Evolutionary conservation across 2,113 vertebrate species (phyloP), one percentile per base, ranked within the genome.

Genomic region (Lepisosteus osseus): DNA sequence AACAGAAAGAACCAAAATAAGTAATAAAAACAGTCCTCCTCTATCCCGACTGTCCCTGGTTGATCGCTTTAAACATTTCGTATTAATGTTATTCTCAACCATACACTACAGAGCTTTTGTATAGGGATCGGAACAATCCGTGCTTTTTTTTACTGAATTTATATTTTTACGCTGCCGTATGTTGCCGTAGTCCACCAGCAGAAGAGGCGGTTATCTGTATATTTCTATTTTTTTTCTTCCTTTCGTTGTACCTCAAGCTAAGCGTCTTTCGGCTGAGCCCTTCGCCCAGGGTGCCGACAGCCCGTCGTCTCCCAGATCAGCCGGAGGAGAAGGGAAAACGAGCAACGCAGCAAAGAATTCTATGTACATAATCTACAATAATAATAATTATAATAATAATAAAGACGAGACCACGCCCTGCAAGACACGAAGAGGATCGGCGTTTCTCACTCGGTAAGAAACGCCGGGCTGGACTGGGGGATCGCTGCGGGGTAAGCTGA

Each of bases 61-160:
- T 79, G 70, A 13, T 74, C 42, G 61, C 80, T 85, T 82, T 84
- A 80, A 65, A 55, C 51, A 83, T 63, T 78, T 71, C 78, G 5
- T 9, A 14, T 17, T 65, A 1, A 62, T 65, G 42, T 54, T 51
- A 51, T 51, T 51, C 5, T 9, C 9, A 51, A 51, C 47, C 47
- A 51, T 9, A 51, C 47, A 51, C 47, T 6, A 9, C 47, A 51
- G 5, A 6, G 47, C 29, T 29, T 51, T 51, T 51, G 9, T 6
- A 51, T 51, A 6, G 47, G 9, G 5, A 51, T 6, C 47, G 5
- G 47, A 9, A 51, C 47, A 51, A 9, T 51, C 9, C 9, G 5
- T 51, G 5, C 9, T 51, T 9, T 51, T 9, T 51, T 51, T 59
- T 61, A 69, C 12, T 44, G 64, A 41, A 41, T 65, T 55, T 66